phyloP scores from a whole-genome alignment of 2,113 vertebrate species.

The Nymphicus hollandicus region DNA sequence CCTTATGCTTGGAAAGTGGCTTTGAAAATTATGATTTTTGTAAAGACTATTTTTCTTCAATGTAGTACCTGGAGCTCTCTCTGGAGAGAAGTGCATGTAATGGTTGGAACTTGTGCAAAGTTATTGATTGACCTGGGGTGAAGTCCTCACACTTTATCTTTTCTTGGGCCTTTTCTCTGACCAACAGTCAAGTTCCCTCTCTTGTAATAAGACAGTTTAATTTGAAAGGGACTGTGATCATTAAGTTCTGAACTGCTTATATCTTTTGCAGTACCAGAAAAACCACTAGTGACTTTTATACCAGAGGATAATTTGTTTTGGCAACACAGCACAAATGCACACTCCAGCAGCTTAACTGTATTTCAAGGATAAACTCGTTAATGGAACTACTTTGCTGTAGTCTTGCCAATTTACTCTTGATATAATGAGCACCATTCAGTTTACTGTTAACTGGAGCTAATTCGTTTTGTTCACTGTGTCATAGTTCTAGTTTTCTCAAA shows the following conservation, averaged over 20 bases:
- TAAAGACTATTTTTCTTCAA: neutral
- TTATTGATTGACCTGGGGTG: neutral
- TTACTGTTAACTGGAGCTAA: neutral
- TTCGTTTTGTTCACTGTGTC: neutral
- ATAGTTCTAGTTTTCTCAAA: neutral
- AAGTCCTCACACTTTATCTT: neutral
- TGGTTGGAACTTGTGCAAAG: neutral
- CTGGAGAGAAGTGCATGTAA: neutral
- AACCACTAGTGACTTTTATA: neutral
- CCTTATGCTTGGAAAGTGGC: neutral
- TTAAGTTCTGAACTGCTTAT: neutral
- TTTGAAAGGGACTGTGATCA: neutral
- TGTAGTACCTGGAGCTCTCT: neutral
- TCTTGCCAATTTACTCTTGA: neutral
- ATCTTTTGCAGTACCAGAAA: neutral
- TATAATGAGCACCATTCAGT: neutral
- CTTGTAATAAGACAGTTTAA: neutral
- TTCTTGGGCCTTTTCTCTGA: neutral
- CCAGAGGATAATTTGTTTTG: constrained; percentile 2
- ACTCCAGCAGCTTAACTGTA: neutral
- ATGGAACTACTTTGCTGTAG: neutral
- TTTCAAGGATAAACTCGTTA: neutral
- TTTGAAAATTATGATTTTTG: neutral
- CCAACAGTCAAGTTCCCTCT: neutral
- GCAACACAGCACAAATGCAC: neutral